phyloP scores from a whole-genome alignment of 2,113 vertebrate species.

The Notarius lentiginosus region DNA sequence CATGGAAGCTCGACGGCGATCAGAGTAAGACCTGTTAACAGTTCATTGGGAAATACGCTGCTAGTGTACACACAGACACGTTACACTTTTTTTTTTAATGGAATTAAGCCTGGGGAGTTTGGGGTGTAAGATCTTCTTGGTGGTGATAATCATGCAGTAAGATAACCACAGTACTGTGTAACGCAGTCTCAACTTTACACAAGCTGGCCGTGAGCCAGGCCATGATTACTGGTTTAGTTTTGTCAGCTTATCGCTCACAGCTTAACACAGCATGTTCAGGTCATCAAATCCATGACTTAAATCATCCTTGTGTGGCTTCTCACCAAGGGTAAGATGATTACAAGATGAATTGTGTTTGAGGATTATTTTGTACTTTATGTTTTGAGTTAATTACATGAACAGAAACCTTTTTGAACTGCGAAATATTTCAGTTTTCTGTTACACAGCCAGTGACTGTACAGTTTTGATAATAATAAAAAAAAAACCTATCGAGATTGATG shows the following conservation, averaged over 20 bases:
- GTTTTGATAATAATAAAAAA: neutral
- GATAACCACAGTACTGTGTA: neutral
- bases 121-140: neutral
- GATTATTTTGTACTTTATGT: neutral
- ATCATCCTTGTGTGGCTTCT: neutral
- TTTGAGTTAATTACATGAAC: neutral
- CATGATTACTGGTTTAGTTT: neutral
- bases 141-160: neutral
- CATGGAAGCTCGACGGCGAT: constrained; percentile 92
- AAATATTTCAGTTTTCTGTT: neutral
- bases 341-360: too few relatives aligned
- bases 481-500: too few relatives aligned
- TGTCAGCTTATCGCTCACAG: neutral
- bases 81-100: neutral
- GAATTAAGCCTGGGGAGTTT: neutral
- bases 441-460: neutral
- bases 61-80: neutral
- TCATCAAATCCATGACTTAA: neutral
- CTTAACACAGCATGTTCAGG: neutral
- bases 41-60: neutral
- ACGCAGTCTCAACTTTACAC: neutral
- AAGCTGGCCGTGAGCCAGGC: neutral
- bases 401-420: too few relatives aligned
- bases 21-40: constrained; percentile 83
- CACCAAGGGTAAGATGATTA: too few relatives aligned